Conservation (phyloP, 1,140 invertebrate species). For the Bombus confusus region DNA sequence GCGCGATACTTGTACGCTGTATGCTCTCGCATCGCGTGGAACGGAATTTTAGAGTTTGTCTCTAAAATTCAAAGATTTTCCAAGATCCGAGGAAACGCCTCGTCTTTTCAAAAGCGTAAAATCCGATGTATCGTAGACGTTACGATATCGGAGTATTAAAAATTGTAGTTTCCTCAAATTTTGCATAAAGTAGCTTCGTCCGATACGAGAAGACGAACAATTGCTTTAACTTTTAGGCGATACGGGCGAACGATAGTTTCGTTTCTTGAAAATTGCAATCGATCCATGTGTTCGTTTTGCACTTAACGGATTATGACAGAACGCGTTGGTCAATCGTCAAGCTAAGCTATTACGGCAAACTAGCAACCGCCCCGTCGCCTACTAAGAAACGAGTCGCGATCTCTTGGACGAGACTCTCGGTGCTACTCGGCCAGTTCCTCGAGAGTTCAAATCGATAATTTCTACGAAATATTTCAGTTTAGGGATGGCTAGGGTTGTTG, state of each 20-base stretch:
- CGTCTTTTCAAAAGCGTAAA: neutral
- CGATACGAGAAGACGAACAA: neutral
- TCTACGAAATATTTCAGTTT: slow-evolving; percentile 49
- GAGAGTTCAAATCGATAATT: slow-evolving; percentile 18
- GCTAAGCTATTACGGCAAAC: neutral
- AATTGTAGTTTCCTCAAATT: neutral
- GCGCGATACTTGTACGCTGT: too few species aligned
- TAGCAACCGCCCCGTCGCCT: too few species aligned
- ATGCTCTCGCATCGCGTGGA: too few species aligned
- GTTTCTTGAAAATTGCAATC: neutral
- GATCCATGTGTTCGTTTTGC: neutral
- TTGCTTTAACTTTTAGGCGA: neutral
- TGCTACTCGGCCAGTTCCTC: slow-evolving; percentile 1
- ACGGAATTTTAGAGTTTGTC: neutral
- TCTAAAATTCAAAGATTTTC: neutral
- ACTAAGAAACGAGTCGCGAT: neutral
- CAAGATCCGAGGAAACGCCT: neutral
- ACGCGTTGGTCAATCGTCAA: too few species aligned
- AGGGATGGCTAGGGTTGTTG: neutral
- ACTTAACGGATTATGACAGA: neutral
- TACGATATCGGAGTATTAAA: neutral
- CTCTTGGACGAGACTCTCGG: too few species aligned
- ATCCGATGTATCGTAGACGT: neutral
- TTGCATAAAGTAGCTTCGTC: neutral
- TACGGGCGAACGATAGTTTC: too few species aligned